Base-by-base conservation (phyloP, 2,113 vertebrate genomes). In the Oryzias melastigma region DNA sequence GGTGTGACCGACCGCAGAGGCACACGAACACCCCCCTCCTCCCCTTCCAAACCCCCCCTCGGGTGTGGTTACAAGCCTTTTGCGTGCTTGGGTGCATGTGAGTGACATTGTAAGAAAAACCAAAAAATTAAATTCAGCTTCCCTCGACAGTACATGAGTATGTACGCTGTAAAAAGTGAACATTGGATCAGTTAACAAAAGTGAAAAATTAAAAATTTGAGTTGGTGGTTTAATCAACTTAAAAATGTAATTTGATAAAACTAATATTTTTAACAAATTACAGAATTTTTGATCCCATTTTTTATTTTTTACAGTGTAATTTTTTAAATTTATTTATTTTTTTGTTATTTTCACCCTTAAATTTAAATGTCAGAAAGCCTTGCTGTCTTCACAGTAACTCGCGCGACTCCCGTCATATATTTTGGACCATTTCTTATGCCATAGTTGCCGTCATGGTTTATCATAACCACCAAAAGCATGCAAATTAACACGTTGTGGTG, bases 41-140 rank as follows among this genome's bases (percentile, higher is more conserved):
- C 0, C 25, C 25, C 5, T 1, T 7, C 4, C 25, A 5, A 27
- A 27, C 29, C 29, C 80, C 85, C 76, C 81, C 73, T 86, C 19
- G 76, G 71, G 81, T 89, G 84, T 90, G 87, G 88, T 89, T 90
- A 88, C 87, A 89, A 89, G 90, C 87, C 87, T 89, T 90, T 89
- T 67, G 72, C 59, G 68, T 62, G 59, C 59, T 68, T 75, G 62
- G 52, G 53, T 24, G 43, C 67, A 65, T 72, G 67, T n/a, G 45
- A 73, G 71, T 55, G 65, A 78, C 74, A 2, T 22, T 44, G 81
- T 65, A 84, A 71, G 62, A 72, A 85, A 18, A 91, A 91, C 87
- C 90, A 91, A 91, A 90, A 89, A 80, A 83, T 81, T 73, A 25
- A 89, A 82, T 72, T 82, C 71, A 69, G 67, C 82, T 80, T 83